Conservation (phyloP, 1,140 invertebrate genomes). For the Apis cerana region DNA sequence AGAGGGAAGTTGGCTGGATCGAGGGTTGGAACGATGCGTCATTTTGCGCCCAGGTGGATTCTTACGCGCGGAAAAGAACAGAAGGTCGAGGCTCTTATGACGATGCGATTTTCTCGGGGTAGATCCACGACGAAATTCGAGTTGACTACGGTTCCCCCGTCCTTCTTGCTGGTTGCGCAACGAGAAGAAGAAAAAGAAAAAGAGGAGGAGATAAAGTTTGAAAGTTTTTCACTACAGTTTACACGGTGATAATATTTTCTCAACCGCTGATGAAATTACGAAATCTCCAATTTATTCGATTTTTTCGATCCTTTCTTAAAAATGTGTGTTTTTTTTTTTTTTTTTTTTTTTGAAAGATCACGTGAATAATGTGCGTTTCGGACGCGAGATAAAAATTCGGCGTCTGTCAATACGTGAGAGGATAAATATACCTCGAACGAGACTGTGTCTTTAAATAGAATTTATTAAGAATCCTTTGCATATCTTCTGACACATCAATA, state of each 20-base stretch:
- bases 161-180: constrained; percentile 4
- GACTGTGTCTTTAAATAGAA: constrained; percentile 1
- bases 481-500: not conserved
- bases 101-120: constrained; percentile 68
- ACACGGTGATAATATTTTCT: no score
- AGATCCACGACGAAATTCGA: constrained; percentile 15
- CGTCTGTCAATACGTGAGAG: not conserved
- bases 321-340: not conserved
- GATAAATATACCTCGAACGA: not conserved
- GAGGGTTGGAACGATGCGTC: constrained; percentile 68
- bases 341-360: not conserved
- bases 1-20: constrained; percentile 15
- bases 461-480: not conserved
- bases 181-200: not conserved
- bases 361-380: not conserved
- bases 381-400: not conserved
- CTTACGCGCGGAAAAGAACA: constrained; percentile 61
- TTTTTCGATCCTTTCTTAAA: not conserved
- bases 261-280: no score
- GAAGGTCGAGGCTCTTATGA: constrained; percentile 74
- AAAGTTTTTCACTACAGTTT: no score
- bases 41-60: constrained; percentile 60
- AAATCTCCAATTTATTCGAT: not conserved
- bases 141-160: not conserved
- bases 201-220: not conserved